phyloP scores from a whole-genome alignment of 2,797 vertebrate species.

The Buceros bicornis region DNA sequence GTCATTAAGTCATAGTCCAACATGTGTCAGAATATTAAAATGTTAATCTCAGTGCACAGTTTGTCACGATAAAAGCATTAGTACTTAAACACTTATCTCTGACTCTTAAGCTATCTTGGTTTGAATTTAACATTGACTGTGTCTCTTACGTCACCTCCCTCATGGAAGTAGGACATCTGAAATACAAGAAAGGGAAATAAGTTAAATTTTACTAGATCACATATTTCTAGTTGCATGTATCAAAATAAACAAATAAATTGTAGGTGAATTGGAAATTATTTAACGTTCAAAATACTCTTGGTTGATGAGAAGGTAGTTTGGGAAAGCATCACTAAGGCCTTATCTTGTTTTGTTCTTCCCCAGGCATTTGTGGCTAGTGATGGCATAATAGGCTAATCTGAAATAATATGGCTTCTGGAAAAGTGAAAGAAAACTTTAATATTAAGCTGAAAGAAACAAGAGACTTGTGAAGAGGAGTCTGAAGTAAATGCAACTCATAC shows the following conservation, averaged over 20 bases:
- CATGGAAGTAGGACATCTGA: not conserved
- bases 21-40: not conserved
- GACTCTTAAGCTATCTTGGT: not conserved
- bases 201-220: not conserved
- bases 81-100: not conserved
- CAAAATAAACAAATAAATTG: not conserved
- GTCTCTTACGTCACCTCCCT: not conserved
- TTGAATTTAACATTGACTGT: not conserved
- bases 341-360: not conserved
- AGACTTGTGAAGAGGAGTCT: not conserved
- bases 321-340: not conserved
- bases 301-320: not conserved
- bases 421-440: not conserved
- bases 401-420: not conserved
- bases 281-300: not conserved
- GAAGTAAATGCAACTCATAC: not conserved
- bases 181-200: not conserved
- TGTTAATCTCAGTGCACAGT: not conserved
- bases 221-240: not conserved
- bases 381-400: not conserved
- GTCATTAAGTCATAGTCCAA: conserved; percentile 31
- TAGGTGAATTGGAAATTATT: not conserved
- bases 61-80: not conserved
- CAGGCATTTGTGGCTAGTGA: not conserved
- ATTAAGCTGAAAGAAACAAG: not conserved